A percentile compares a stretch with the other conserved stretches of the same genome.
phyloP scores from a whole-genome alignment of 1,140 invertebrate genomes.

The Drosophila leontia region DNA sequence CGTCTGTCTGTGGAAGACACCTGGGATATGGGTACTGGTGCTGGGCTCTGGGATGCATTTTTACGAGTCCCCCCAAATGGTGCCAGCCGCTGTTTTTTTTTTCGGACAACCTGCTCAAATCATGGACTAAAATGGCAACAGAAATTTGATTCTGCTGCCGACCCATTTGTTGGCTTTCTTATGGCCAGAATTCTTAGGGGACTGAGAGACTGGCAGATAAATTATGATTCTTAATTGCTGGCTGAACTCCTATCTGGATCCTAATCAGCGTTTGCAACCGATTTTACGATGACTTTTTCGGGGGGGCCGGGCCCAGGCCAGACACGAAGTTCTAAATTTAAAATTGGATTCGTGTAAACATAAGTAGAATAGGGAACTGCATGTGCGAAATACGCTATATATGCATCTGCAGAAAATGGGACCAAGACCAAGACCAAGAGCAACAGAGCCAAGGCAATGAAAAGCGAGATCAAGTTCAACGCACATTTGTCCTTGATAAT shows the following conservation, averaged over 20 bases:
- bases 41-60: conserved; percentile 34
- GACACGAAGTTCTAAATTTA: conserved; percentile 66
- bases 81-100: conserved; percentile 8
- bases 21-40: conserved; percentile 21
- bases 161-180: conserved; percentile 63
- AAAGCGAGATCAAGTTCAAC: conserved; percentile 83
- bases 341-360: conserved; percentile 67
- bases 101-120: conserved; percentile 74
- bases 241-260: conserved; percentile 64
- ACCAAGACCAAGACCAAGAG: conserved; percentile 11
- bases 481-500: conserved; percentile 83
- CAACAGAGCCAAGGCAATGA: conserved; percentile 46
- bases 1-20: conserved; percentile 36
- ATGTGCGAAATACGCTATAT: conserved; percentile 13
- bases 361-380: conserved; percentile 35
- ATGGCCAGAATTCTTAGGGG: conserved; percentile 32
- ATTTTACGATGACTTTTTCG: conserved; percentile 64
- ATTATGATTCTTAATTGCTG: conserved; percentile 70
- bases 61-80: conserved; percentile 43
- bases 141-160: conserved; percentile 57
- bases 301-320: conserved; percentile 12
- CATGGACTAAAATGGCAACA: conserved; percentile 29
- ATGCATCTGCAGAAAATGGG: conserved; percentile 34
- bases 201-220: conserved; percentile 47
- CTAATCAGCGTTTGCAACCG: conserved; percentile 64